A percentile compares a stretch with the other conserved stretches of the same genome.
Conservation (phyloP, 2,797 vertebrate genomes). For the Cossypha niveicapilla region DNA sequence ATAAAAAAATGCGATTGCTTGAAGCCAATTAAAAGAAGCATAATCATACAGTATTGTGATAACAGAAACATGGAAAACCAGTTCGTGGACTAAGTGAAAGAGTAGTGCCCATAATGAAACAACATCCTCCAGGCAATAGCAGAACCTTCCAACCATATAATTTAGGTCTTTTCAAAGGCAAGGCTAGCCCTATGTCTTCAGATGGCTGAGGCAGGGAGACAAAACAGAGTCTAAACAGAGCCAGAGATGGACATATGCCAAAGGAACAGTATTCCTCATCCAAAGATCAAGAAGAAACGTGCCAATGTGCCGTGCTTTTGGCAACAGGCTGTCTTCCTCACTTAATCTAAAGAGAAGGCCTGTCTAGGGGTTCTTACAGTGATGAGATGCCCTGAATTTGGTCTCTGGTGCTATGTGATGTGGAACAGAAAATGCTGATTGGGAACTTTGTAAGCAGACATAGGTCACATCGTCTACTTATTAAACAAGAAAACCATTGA, state of each 20-base stretch:
- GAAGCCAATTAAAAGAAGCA: slow-evolving; percentile 1
- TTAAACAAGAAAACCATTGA: background rate
- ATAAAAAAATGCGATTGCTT: background rate
- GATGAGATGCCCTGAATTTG: background rate
- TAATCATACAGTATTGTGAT: slow-evolving; percentile 16
- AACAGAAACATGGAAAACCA: slow-evolving; percentile 34
- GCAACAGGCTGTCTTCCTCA: background rate
- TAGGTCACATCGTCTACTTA: background rate
- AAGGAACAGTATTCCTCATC: background rate
- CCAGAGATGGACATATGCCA: background rate
- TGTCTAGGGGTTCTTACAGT: background rate
- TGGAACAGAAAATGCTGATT: background rate
- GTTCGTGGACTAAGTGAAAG: slow-evolving; percentile 32
- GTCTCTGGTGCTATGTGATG: background rate
- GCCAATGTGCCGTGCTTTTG: background rate
- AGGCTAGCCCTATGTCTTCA: slow-evolving; percentile 18
- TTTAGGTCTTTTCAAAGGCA: slow-evolving; percentile 40
- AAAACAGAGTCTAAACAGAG: background rate
- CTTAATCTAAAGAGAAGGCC: background rate
- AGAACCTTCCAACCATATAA: slow-evolving; percentile 30
- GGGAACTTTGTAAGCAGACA: background rate
- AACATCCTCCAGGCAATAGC: slow-evolving; percentile 9
- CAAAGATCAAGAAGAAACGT: background rate
- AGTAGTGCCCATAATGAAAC: background rate
- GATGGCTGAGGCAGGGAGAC: background rate